A percentile compares a stretch with the other conserved stretches of the same genome.
Conservation (phyloP, 2,888 invertebrate genomes). For the Trissolcus brochymenae region DNA sequence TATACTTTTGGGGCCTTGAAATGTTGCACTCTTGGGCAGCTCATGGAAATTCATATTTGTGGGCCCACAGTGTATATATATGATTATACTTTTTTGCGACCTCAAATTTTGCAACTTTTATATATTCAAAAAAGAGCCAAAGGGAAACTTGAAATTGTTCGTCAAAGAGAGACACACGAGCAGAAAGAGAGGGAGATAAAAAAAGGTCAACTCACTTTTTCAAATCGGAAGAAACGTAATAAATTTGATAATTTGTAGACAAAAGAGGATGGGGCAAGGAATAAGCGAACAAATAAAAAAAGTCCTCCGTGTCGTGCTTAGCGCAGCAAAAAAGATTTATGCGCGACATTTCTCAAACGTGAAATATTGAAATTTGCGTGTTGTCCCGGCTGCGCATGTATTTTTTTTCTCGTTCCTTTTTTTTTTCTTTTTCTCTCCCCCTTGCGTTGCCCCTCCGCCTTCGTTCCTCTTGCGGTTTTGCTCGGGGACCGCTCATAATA, state of each 20-base stretch:
- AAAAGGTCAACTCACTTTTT: no score
- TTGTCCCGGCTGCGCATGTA: slow-evolving; percentile 40
- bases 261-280: slow-evolving; percentile 23
- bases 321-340: slow-evolving; percentile 41
- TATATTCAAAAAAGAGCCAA: no score
- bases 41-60: no score
- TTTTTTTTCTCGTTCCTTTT: slow-evolving; percentile 14
- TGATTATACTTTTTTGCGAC: no score
- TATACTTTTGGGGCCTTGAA: no score
- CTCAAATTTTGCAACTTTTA: no score
- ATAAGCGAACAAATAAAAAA: slow-evolving; percentile 27
- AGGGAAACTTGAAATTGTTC: no score
- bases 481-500: slow-evolving; percentile 44
- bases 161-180: no score
- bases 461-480: slow-evolving; percentile 15
- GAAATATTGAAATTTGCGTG: slow-evolving; percentile 55
- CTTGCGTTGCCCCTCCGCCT: not conserved
- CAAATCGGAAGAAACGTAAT: slow-evolving; percentile 16
- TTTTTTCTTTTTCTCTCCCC: slow-evolving; percentile 1
- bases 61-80: no score
- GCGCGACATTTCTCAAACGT: slow-evolving; percentile 53
- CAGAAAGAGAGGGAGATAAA: no score
- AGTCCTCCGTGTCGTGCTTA: slow-evolving; percentile 35
- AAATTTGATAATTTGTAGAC: slow-evolving; percentile 56
- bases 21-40: no score